Evolutionary conservation across 2,113 vertebrate species (phyloP), one percentile per base, ranked within the genome.

Genomic region (Choloepus hoffmanni): DNA sequence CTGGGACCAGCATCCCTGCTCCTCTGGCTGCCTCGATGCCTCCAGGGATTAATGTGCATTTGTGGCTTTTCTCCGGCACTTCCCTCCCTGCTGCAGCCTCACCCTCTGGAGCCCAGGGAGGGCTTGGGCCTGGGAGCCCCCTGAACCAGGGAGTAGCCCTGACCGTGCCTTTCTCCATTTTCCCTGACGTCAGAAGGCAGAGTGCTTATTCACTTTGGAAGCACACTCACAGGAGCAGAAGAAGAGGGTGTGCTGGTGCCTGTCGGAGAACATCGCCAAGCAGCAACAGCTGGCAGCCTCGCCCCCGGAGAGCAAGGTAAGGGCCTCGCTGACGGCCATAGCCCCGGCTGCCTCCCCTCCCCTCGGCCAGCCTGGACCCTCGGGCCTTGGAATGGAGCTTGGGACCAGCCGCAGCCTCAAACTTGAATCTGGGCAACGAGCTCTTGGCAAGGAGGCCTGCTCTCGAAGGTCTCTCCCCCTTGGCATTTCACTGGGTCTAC

Each of bases 171-270:
- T 96, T 96, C 97, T 98, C 97, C 98, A 5, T 98, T 97, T 97
- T 98, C 97, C 97, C 98, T 98, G 98, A 97, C 94, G 97, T 98
- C 98, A 99, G 99, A 99, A 99, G 98, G 99, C 99, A 96, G 99
- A 99, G 98, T 99, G 99, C 98, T 98, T 99, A 98, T 99, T 99
- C 98, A 99, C 99, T 98, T 98, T 99, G 98, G 99, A 99, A 98
- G 99, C 99, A 68, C 99, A 99, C 98, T 99, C 99, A 15, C 98
- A 98, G 91, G 99, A 99, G 98, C 99, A 99, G 99, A 99, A 99
- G 99, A 98, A 98, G 91, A 99, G 99, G 70, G 99, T 99, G 98
- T 99, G 99, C 98, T 99, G 99, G 99, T 99, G 99, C 98, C 98
- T 99, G 98, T 98, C 98, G 74, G 99, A 99, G 98, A 99, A 99